phyloP scores from a whole-genome alignment of 30 jellyfish, hydroid and myxozoan genomes.

The Aurelia aurita region DNA sequence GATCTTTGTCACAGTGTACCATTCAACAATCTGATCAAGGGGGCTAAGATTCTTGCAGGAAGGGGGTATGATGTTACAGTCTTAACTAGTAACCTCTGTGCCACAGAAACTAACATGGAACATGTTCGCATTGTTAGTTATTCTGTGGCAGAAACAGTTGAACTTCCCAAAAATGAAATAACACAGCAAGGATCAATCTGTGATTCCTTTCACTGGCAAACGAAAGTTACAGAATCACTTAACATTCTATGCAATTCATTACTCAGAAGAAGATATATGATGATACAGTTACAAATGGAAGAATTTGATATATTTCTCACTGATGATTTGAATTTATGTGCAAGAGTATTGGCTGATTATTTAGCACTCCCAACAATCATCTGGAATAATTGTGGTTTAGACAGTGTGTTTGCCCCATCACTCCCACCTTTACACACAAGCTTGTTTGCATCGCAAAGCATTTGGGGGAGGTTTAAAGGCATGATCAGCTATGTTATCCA shows the following conservation, averaged over 20 bases:
- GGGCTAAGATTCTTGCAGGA: conserved; percentile 52
- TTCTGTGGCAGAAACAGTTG: conserved; percentile 19
- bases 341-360: conserved; percentile 57
- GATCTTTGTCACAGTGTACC: conserved; percentile 9
- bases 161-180: background rate
- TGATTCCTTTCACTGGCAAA: background rate
- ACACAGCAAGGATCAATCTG: background rate
- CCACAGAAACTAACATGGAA: conserved; percentile 1
- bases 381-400: conserved; percentile 10
- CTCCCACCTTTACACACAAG: background rate
- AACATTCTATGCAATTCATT: conserved; percentile 29
- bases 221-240: background rate
- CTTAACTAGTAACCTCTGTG: conserved; percentile 12
- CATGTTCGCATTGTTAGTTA: conserved; percentile 11
- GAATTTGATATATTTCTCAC: conserved; percentile 49
- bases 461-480: conserved; percentile 14
- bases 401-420: background rate
- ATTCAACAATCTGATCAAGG: conserved; percentile 28
- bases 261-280: conserved; percentile 34
- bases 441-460: background rate
- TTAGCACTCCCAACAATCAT: conserved; percentile 51
- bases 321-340: conserved; percentile 53
- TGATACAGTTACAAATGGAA: conserved; percentile 23
- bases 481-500: background rate
- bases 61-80: conserved; percentile 62